These are phyloP conservation scores for Dioctria rufipes DNA, from an alignment of 2,888 invertebrate species.

Conservation along the genomic window DNA sequence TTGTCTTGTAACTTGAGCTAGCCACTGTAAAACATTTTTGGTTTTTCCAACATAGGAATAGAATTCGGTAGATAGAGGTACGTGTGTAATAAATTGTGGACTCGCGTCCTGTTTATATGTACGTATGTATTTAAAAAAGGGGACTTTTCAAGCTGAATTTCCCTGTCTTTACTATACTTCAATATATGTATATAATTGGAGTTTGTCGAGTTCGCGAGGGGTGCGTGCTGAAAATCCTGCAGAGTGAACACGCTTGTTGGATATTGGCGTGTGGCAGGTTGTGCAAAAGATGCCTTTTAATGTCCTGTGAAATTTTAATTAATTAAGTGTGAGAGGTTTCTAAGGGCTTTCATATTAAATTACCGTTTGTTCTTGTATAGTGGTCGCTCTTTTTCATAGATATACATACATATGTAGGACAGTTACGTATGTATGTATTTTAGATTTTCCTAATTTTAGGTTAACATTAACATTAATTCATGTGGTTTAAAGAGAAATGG, in stretches of 20 bases:
- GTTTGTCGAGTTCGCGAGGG: neutral
- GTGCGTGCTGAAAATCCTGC: neutral
- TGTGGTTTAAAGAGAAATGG: too few species aligned
- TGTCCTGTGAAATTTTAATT: slow-evolving; percentile 48
- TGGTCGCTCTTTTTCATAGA: too few species aligned
- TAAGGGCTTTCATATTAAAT: slow-evolving; percentile 35
- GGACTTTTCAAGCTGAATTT: neutral
- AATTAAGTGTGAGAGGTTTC: slow-evolving; percentile 40
- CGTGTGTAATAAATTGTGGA: neutral
- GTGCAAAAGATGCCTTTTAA: slow-evolving; percentile 30
- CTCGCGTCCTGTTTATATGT: neutral
- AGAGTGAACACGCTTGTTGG: neutral
- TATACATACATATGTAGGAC: too few species aligned
- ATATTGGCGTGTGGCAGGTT: slow-evolving; percentile 24
- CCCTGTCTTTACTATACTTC: neutral
- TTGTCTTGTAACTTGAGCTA: neutral
- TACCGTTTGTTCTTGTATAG: neutral
- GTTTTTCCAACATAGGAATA: too few species aligned
- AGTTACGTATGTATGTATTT: too few species aligned
- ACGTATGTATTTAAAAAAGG: neutral
- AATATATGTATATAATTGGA: too few species aligned
- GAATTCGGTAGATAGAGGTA: neutral
- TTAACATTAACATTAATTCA: too few species aligned
- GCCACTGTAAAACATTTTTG: slow-evolving; percentile 1
- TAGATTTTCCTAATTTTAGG: too few species aligned